phyloP scores from a whole-genome alignment of 2,888 invertebrate species.

The Omphaloscelis lunosa region DNA sequence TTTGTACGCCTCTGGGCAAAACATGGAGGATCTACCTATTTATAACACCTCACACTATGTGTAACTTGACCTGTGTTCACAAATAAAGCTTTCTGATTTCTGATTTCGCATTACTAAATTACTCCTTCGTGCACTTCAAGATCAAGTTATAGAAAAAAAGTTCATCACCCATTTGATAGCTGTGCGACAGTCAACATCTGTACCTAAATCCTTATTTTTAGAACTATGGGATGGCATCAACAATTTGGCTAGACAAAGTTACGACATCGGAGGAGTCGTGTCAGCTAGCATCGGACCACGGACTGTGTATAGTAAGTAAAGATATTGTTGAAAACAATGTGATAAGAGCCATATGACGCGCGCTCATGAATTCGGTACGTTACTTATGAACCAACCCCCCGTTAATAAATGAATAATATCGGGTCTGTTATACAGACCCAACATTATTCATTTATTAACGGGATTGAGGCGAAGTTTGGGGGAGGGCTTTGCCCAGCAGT shows the following conservation, averaged over 20 bases:
- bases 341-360: neutral
- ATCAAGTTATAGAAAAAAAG: neutral
- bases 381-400: neutral
- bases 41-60: too few species aligned
- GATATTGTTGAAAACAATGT: neutral
- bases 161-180: neutral
- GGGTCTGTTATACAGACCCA: too few species aligned
- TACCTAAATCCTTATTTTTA: constrained; percentile 58
- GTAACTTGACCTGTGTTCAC: too few species aligned
- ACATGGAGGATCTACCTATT: too few species aligned
- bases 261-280: constrained; percentile 79
- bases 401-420: too few species aligned
- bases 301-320: constrained; percentile 60
- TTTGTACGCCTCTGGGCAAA: too few species aligned
- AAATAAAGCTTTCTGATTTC: too few species aligned
- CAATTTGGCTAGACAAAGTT: constrained; percentile 76
- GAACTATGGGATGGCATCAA: constrained; percentile 79
- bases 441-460: neutral
- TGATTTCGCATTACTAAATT: too few species aligned
- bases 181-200: neutral
- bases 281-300: constrained; percentile 80
- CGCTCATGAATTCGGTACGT: neutral
- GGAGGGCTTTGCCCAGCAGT: neutral
- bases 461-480: neutral
- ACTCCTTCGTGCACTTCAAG: neutral